Evolutionary conservation across 2,797 vertebrate genomes (phyloP), one percentile per base, ranked within the genome.

Genomic region (Sebastes hubbsi): DNA sequence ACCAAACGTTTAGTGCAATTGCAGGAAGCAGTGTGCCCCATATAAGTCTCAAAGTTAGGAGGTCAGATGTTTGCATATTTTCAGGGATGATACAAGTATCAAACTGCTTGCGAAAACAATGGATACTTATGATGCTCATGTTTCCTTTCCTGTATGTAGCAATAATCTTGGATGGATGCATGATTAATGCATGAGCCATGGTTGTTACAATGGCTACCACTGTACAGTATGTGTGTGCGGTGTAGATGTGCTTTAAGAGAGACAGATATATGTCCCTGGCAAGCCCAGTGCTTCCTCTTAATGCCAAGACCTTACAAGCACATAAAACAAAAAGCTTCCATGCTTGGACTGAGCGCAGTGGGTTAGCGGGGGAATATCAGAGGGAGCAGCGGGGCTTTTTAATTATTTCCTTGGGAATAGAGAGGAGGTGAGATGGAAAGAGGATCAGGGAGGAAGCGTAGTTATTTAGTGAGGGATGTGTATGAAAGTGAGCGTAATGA

Each of bases 371-470:
- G 94, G 72, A 76, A 88, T 67, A 93, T 89, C 85, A 82, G 82
- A 95, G 90, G 84, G 24, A 83, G 81, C 84, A 64, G 74, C 24
- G 13, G 77, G 81, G 83, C 83, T 88, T 92, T 96, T 93, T 95
- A 96, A 97, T 97, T 89, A 96, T 96, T 96, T 97, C 96, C 95
- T 91, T 94, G 92, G 91, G 88, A 96, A 95, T 96, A 95, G 94
- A 96, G 86, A 84, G 49, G 30, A 58, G 38, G 34, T 59, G 88
- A 58, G 75, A 90, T 90, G 94, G 93, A 93, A 92, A 86, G 84
- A 22, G 85, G 94, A 95, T 95, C 80, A 88, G 86, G 83, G 91
- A 95, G 95, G 96, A 96, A 95, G 92, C 27, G 18, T 29, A 56
- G 74, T 80, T 83, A 77, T 91, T 89, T 85, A 92, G 93, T 80